phyloP scores from a whole-genome alignment of 2,113 vertebrate species.

The Lepus timidus region DNA sequence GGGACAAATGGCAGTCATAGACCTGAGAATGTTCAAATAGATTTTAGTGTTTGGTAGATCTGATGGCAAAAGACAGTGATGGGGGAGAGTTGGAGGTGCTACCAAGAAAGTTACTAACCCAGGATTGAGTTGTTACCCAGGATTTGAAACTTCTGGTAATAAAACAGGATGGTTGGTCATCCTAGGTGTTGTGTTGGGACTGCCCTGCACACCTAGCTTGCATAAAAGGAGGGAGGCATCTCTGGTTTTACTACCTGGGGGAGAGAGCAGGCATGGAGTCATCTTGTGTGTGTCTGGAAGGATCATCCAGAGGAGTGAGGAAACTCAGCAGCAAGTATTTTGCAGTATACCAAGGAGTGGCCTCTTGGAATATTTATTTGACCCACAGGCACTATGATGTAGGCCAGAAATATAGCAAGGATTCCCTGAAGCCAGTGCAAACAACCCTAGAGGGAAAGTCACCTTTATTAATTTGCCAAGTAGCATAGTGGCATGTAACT shows the following conservation, averaged over 20 bases:
- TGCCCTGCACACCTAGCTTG: neutral
- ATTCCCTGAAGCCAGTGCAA: neutral
- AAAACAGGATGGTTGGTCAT: neutral
- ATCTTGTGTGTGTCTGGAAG: neutral
- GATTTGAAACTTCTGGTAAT: neutral
- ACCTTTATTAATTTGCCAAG: neutral
- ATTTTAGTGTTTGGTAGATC: neutral
- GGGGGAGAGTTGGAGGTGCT: neutral
- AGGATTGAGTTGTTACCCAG: neutral
- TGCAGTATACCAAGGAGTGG: neutral
- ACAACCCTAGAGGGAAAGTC: neutral
- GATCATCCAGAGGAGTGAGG: neutral
- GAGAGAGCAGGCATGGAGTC: neutral
- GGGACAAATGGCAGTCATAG: neutral
- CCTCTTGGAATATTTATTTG: slow-evolving; percentile 21
- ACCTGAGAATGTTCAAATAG: neutral
- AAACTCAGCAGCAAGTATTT: neutral
- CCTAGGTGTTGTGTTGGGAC: neutral
- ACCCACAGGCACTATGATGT: neutral
- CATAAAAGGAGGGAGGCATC: neutral
- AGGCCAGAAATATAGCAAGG: neutral
- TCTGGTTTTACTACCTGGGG: neutral
- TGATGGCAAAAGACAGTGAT: neutral
- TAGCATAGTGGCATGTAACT: neutral
- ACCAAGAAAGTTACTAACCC: neutral